phyloP scores from a whole-genome alignment of 2,797 vertebrate species.

The Podarcis siculus region DNA sequence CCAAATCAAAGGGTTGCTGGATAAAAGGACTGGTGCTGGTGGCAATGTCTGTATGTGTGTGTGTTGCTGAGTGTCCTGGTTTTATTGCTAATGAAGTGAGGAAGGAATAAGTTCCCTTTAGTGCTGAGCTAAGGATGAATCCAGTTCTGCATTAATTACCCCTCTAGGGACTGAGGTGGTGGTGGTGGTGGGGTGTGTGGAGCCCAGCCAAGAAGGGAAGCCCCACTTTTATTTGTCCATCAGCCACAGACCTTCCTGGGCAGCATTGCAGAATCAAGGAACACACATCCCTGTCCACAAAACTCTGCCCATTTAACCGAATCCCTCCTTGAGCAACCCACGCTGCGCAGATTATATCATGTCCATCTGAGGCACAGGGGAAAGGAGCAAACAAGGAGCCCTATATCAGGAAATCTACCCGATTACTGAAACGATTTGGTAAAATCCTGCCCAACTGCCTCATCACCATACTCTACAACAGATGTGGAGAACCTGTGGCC shows the following conservation, averaged over 20 bases:
- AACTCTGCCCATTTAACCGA: neutral
- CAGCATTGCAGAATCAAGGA: neutral
- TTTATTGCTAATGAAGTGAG: conserved; percentile 31
- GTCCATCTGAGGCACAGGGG: neutral
- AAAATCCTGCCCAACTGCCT: neutral
- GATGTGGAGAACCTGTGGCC: too few relatives aligned
- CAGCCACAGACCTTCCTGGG: neutral
- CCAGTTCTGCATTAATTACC: conserved; percentile 53
- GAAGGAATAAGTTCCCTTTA: conserved; percentile 44
- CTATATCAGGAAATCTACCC: neutral
- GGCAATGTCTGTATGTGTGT: neutral
- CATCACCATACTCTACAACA: neutral
- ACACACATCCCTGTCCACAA: neutral
- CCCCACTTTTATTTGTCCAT: conserved; percentile 7
- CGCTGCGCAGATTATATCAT: neutral
- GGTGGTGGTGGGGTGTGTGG: neutral
- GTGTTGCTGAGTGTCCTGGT: conserved; percentile 24
- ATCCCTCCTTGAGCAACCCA: neutral
- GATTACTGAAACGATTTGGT: neutral
- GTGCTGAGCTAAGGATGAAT: conserved; percentile 59
- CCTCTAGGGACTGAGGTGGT: conserved; percentile 41
- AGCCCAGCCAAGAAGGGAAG: conserved; percentile 2
- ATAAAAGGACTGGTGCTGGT: conserved; percentile 10
- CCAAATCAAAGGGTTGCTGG: conserved; percentile 9
- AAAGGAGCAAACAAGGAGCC: neutral